Base-by-base conservation (phyloP, 2,888 invertebrate genomes). In the Patella depressa region DNA sequence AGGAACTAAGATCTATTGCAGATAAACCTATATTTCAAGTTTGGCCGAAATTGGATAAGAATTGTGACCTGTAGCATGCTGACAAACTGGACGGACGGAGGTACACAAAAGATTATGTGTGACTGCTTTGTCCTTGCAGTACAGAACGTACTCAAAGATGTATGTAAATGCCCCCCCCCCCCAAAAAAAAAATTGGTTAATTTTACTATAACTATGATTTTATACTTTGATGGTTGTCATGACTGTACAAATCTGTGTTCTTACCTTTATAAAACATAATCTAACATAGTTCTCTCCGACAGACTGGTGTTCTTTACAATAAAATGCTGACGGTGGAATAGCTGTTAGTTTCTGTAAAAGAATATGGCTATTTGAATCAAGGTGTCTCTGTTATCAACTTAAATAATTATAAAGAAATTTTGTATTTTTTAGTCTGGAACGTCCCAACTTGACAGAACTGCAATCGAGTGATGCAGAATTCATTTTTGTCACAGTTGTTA, bases 281-380 rank as follows among this genome's bases (percentile, higher is more conserved):
- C 98, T 94, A 0, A 98, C 96, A 89, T 94, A 96, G 91, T 96
- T 94, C 91, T 97, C 96, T 0, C 95, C 97, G 9, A 98, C 92
- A 78, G 93, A 91, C 90, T 97, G 97, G 92, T 98, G 94, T 12
- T 92, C 93, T 7, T 94, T 93, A 24, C 95, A 94, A 92, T 98
- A 99, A 93, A 99, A 99, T 0, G 97, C 98, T 71, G 96, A 95
- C 0, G 97, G 96, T 2, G 99, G 99, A 83, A 99, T 99, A 14
- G 96, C 95, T 85, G 98, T 96, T 24, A 99, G 93, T 71, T 98
- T 97, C 86, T 96, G 84, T 53, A 86, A 87, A 54, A 78, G n/a
- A 73, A 57, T 17, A 73, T n/a, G 24, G 3, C 34, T 45, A 7
- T 45, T 45, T 45, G 34, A 45, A 45, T 55, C 45, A 77, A 4